These are phyloP conservation scores for Pachycephala philippinensis DNA, from an alignment of 2,113 vertebrate genomes.

Conservation along the genomic window DNA sequence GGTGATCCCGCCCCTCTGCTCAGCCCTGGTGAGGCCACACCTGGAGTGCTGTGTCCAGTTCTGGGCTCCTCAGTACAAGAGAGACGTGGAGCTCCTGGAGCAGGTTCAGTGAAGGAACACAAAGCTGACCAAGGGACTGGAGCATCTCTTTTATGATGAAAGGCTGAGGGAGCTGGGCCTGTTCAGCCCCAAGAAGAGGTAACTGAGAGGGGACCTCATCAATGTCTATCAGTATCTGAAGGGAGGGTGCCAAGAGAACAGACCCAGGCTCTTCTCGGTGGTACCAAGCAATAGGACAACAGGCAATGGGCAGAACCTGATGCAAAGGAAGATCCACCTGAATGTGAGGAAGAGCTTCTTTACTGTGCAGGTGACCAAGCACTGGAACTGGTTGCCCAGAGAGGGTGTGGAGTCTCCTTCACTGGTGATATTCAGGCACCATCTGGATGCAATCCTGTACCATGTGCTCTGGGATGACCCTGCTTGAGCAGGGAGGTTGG, in stretches of 20 bases:
- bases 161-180: not conserved
- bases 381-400: not conserved
- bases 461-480: not conserved
- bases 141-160: not conserved
- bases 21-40: fast-evolving
- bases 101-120: not conserved
- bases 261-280: not conserved
- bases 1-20: not conserved
- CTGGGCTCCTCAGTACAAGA: not conserved
- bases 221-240: not conserved
- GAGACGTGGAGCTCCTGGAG: not conserved
- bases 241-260: not conserved
- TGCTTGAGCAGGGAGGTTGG: not conserved
- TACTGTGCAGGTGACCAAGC: not conserved
- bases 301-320: not conserved
- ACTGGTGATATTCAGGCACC: not conserved
- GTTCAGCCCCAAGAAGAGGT: not conserved
- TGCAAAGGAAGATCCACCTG: not conserved
- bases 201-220: not conserved
- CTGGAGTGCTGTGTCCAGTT: not conserved
- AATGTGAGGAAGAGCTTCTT: not conserved
- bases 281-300: not conserved
- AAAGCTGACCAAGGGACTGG: not conserved
- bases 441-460: not conserved
- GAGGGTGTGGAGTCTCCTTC: not conserved